Conservation (phyloP, 2,888 invertebrate species). For the Pseudolycoriella hygida region DNA sequence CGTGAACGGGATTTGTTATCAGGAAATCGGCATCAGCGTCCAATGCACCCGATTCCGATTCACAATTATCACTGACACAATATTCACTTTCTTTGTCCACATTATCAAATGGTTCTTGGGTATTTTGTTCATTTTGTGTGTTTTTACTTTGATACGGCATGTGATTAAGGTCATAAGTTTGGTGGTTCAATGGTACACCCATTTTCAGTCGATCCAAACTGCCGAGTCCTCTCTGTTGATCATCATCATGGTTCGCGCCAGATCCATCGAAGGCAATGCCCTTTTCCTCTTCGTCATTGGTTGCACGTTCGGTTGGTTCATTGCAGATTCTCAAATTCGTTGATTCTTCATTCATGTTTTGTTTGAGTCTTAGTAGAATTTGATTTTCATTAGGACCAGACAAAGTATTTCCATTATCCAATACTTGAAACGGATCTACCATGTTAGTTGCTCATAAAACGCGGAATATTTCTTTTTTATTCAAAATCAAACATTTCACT, state of each 20-base stretch:
- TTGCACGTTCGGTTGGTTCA: background rate
- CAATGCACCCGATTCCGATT: no score
- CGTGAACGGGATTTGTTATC: no score
- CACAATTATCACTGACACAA: no score
- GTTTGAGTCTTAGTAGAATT: background rate
- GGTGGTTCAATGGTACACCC: background rate
- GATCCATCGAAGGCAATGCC: background rate
- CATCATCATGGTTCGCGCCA: background rate
- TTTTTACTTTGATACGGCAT: no score
- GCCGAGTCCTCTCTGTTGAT: background rate
- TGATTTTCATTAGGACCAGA: conserved; percentile 1
- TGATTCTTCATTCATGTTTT: conserved; percentile 5
- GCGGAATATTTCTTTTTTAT: background rate
- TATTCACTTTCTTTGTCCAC: background rate
- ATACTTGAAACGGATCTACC: conserved; percentile 6
- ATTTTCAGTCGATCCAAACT: background rate
- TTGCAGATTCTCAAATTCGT: background rate
- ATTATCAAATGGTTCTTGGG: background rate
- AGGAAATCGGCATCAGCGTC: no score
- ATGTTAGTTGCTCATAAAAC: background rate
- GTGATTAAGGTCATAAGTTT: background rate
- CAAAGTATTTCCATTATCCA: conserved; percentile 6
- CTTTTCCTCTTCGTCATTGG: background rate
- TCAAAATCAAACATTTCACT: no score
- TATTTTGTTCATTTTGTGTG: no score